phyloP scores from a whole-genome alignment of 2,113 vertebrate genomes.

The Heterotilapia buettikoferi region DNA sequence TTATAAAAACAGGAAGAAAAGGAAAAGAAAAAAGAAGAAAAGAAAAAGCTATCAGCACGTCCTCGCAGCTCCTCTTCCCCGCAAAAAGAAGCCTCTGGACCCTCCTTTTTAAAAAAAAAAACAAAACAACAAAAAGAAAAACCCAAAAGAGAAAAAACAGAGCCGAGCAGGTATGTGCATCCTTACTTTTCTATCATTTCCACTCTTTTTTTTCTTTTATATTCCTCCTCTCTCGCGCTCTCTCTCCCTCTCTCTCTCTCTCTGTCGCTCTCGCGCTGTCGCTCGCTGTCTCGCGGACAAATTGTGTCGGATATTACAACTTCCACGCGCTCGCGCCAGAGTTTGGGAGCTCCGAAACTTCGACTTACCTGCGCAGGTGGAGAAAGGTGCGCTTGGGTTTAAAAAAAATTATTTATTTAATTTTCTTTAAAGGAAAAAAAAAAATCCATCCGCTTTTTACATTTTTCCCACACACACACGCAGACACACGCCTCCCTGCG shows the following conservation, averaged over 20 bases:
- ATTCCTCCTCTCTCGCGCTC: background rate
- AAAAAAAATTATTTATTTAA: background rate
- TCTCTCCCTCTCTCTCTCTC: background rate
- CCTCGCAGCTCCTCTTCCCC: no score
- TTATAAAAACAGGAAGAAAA: no score
- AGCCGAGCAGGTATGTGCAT: slow-evolving; percentile 78
- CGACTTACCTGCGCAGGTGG: slow-evolving; percentile 86
- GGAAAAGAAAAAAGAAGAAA: no score
- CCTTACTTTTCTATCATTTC: background rate
- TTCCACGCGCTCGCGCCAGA: slow-evolving; percentile 9
- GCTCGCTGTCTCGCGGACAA: background rate
- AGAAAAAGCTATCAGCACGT: no score
- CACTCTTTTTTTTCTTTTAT: background rate
- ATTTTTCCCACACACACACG: background rate
- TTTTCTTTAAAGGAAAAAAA: background rate
- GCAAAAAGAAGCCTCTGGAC: no score
- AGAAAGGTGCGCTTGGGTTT: slow-evolving; percentile 36
- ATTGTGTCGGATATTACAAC: slow-evolving; percentile 9
- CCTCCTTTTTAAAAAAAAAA: background rate
- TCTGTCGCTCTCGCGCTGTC: background rate
- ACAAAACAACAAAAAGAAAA: background rate
- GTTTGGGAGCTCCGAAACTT: slow-evolving; percentile 51
- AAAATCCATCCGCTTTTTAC: background rate
- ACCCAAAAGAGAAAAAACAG: background rate
- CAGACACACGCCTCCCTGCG: background rate